Conservation (phyloP, 2,888 invertebrate species). For the Lepidochrysops patricia region DNA sequence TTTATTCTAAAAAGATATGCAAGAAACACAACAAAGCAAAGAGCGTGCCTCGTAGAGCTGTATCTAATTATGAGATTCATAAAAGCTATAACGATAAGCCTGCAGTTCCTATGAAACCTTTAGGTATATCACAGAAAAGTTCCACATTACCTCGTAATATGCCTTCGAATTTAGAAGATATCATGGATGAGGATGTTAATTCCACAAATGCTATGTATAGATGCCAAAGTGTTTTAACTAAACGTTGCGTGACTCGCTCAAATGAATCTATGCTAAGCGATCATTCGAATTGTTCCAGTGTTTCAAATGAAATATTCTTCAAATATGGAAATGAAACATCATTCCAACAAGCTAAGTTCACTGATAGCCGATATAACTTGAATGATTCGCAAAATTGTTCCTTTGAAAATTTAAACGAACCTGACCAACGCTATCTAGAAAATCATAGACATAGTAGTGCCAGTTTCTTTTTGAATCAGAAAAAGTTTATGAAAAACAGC, state of each 20-base stretch:
- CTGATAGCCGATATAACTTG: conserved; percentile 60
- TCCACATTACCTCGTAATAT: conserved; percentile 67
- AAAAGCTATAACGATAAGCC: conserved; percentile 52
- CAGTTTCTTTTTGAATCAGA: conserved; percentile 85
- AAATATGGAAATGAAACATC: conserved; percentile 67
- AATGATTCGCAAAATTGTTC: conserved; percentile 66
- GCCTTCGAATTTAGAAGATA: conserved; percentile 70
- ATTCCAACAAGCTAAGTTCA: conserved; percentile 62
- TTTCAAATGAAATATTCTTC: conserved; percentile 69
- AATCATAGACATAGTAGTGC: conserved; percentile 81
- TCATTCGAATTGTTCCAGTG: conserved; percentile 66
- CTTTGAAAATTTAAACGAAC: conserved; percentile 57
- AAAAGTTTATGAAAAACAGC: conserved; percentile 75
- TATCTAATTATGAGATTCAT: conserved; percentile 86
- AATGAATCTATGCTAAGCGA: conserved; percentile 71
- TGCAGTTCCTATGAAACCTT: conserved; percentile 51
- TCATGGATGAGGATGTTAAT: conserved; percentile 62
- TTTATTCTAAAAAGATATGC: conserved; percentile 68
- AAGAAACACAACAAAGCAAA: conserved; percentile 67
- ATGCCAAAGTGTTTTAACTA: conserved; percentile 67
- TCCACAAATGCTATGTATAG: conserved; percentile 59
- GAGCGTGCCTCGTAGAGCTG: conserved; percentile 77
- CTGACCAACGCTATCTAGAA: conserved; percentile 61
- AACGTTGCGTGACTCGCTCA: conserved; percentile 74
- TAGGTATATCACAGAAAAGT: conserved; percentile 57